These are phyloP conservation scores for Drosophila oshimai DNA, from an alignment of 1,140 invertebrate genomes.

Conservation along the genomic window DNA sequence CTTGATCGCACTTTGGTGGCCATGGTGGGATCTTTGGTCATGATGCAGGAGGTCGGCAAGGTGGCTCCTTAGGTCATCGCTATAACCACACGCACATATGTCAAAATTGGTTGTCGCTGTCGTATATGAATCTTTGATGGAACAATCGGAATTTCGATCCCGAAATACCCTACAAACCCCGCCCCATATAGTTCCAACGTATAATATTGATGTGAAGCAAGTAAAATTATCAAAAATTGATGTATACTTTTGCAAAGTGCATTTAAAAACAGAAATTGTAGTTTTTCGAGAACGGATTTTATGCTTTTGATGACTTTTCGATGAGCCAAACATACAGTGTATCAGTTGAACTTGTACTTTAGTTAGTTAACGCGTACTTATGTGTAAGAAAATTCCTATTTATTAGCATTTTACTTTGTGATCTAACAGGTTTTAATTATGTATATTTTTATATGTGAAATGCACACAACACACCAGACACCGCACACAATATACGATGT, in stretches of 20 bases:
- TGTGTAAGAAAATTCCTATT: slow-evolving; percentile 62
- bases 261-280: slow-evolving; percentile 66
- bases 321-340: slow-evolving; percentile 23
- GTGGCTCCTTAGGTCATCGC: slow-evolving; percentile 21
- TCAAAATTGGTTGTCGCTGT: slow-evolving; percentile 63
- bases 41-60: slow-evolving; percentile 68
- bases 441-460: slow-evolving; percentile 30
- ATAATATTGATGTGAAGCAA: slow-evolving; percentile 51
- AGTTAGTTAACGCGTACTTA: slow-evolving; percentile 68
- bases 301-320: slow-evolving; percentile 9
- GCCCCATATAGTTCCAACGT: slow-evolving; percentile 41
- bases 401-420: slow-evolving; percentile 32
- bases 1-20: slow-evolving; percentile 92
- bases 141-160: slow-evolving; percentile 9
- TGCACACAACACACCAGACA: slow-evolving; percentile 22
- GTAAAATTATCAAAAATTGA: slow-evolving; percentile 48
- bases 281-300: slow-evolving; percentile 29
- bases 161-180: slow-evolving; percentile 30
- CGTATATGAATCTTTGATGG: slow-evolving; percentile 41
- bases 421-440: slow-evolving; percentile 33
- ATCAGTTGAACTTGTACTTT: slow-evolving; percentile 45
- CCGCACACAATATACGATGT: slow-evolving; percentile 6
- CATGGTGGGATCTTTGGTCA: slow-evolving; percentile 86
- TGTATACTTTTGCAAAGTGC: slow-evolving; percentile 68
- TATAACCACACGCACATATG: slow-evolving; percentile 16